Conservation (phyloP, 37 sponge, comb jelly and placozoan species). For the Aphrocallistes beatrix region DNA sequence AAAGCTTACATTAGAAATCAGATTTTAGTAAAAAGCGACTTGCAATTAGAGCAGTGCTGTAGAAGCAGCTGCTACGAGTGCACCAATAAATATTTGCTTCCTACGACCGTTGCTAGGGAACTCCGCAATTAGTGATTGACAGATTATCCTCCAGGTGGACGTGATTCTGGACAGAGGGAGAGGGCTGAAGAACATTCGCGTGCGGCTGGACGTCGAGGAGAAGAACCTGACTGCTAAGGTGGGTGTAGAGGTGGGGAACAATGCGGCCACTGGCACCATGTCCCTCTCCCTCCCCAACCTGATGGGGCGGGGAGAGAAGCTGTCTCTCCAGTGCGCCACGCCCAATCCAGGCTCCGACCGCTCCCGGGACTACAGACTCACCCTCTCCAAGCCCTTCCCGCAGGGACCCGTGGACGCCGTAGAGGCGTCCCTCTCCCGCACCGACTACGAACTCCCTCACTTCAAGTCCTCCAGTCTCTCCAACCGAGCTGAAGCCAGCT, state of each 20-base stretch:
- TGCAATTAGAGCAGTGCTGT: too few species aligned
- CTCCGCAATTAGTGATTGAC: too few species aligned
- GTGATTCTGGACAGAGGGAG: background rate
- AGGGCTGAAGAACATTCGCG: background rate
- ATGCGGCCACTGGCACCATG: background rate
- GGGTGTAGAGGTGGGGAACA: background rate
- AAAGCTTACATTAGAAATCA: too few species aligned
- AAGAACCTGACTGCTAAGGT: background rate
- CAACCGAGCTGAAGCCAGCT: background rate
- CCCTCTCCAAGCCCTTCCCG: background rate
- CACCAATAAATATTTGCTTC: too few species aligned
- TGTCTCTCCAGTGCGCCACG: background rate
- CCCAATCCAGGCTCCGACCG: background rate
- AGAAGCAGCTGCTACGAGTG: too few species aligned
- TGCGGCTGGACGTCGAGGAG: background rate
- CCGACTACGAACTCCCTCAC: background rate
- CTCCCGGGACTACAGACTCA: background rate
- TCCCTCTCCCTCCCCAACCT: constrained; percentile 3
- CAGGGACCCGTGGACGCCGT: background rate
- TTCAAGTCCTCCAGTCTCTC: background rate
- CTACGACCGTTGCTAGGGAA: too few species aligned
- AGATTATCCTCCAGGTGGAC: background rate
- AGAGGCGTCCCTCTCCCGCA: background rate
- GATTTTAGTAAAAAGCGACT: too few species aligned
- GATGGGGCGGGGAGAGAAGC: background rate